Evolutionary conservation across 2,797 vertebrate genomes (phyloP).

Genomic region (Vespertilio murinus): DNA sequence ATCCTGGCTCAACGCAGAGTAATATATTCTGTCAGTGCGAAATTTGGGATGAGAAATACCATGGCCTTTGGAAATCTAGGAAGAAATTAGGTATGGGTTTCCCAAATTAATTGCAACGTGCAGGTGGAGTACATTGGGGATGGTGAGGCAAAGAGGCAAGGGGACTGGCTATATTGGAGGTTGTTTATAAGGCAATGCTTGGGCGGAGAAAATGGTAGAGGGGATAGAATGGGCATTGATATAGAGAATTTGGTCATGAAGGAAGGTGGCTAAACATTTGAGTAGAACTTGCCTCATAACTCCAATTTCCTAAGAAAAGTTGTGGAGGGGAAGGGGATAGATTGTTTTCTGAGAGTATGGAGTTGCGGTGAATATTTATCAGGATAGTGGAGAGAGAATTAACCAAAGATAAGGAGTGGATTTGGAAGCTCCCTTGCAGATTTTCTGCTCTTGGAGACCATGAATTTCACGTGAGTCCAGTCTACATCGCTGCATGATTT

Average conservation of each 20-base stretch:
- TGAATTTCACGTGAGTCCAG: accelerated
- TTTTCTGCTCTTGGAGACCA: not conserved
- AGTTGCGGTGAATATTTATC: not conserved
- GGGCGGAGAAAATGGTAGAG: not conserved
- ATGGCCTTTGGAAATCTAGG: conserved; percentile 43
- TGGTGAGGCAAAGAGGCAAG: not conserved
- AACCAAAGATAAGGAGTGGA: not conserved
- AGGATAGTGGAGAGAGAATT: not conserved
- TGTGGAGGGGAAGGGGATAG: not conserved
- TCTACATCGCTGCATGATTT: not conserved
- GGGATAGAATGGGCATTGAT: not conserved
- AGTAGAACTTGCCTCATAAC: not conserved
- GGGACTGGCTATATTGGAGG: not conserved
- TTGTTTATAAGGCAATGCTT: not conserved
- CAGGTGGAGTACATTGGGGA: not conserved
- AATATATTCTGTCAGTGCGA: conserved; percentile 64
- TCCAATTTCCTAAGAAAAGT: not conserved
- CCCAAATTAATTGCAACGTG: not conserved
- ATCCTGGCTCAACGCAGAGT: conserved; percentile 34
- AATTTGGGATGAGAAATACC: conserved; percentile 66
- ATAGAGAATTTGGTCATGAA: not conserved
- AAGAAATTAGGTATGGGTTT: not conserved
- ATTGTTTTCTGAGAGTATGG: not conserved
- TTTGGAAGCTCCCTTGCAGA: not conserved
- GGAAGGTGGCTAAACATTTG: not conserved